Evolutionary conservation across 1,140 invertebrate genomes (phyloP), one percentile per base, ranked within the genome.

Genomic region (Paramacrobiotus metropolitanus): DNA sequence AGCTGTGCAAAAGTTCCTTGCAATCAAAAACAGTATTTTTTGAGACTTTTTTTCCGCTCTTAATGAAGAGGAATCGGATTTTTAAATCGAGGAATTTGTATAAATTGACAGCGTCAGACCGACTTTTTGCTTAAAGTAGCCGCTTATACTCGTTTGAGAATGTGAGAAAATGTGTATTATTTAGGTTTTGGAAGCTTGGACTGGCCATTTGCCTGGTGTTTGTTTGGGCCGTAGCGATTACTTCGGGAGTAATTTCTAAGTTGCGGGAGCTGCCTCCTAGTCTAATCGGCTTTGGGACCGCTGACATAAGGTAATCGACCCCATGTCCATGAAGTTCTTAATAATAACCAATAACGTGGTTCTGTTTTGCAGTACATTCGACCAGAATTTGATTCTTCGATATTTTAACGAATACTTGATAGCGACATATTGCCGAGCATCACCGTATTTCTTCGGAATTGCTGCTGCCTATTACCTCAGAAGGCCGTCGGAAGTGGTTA

Each of bases 171-270:
- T 55, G 4, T 55, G 15, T 55, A 20, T 24, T 28, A 20, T 55
- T 9, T 24, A 55, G 48, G 48, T 15, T 55, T 24, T 55, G 48
- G 48, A 15, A 24, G 4, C 4, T 28, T 28, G 48, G 48, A 15
- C 15, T 55, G 15, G 48, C 48, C 48, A 9, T 55, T 15, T 55
- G 48, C 48, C 55, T 9, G 21, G 61, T 28, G 18, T 48, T 15
- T 62, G 61, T 59, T 60, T 21, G 20, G 15, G 44, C 24, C 15
- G 61, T 24, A 61, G 61, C 28, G 20, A 48, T 59, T 18, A 48
- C 44, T 60, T 48, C 44, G 20, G 61, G 29, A 20, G 61, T 59
- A 15, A 55, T 55, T 24, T 55, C 48, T 24, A 55, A 55, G 48
- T 4, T 55, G 4, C 15, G 9, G 48, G 48, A 28, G 24, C 48